Percentiles rank a stretch among this genome's conserved stretches.
phyloP scores from a whole-genome alignment of 2,113 vertebrate genomes.

The Odocoileus hemionus region DNA sequence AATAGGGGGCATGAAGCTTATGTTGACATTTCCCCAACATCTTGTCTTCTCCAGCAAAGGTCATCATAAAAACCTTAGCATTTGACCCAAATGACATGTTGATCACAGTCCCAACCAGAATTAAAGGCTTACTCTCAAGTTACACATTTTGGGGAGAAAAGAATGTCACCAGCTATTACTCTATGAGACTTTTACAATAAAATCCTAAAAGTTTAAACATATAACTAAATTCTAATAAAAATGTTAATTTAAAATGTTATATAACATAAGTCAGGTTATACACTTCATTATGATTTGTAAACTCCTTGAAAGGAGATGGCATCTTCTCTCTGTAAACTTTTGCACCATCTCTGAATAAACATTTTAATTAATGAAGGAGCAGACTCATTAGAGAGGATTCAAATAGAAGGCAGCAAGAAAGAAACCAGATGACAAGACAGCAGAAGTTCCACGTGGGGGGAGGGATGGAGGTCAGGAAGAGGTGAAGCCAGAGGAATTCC shows the following conservation, averaged over 20 bases:
- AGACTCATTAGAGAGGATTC: conserved; percentile 24
- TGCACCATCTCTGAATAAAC: neutral
- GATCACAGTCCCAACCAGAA: neutral
- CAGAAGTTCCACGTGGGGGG: neutral
- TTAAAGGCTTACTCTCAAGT: neutral
- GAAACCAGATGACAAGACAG: conserved; percentile 22
- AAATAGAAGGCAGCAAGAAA: conserved; percentile 4
- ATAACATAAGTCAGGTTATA: neutral
- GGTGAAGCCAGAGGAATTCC: conserved; percentile 4
- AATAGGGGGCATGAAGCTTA: neutral
- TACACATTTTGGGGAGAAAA: neutral
- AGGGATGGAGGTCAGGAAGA: conserved; percentile 23
- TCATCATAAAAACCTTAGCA: neutral
- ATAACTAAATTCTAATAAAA: conserved; percentile 2
- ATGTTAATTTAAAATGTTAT: neutral
- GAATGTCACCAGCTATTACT: neutral
- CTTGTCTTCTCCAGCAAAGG: neutral
- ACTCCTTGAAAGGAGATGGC: neutral
- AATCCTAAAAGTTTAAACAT: conserved; percentile 10
- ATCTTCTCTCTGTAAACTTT: neutral
- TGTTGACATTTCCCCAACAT: neutral
- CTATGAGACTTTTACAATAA: neutral
- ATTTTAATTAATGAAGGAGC: neutral
- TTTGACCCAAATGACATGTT: neutral
- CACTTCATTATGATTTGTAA: neutral